Percentiles rank a stretch among this genome's conserved stretches.
These are phyloP conservation scores for Lasius platythorax DNA, from an alignment of 2,888 invertebrate species.

Conservation along the genomic window DNA sequence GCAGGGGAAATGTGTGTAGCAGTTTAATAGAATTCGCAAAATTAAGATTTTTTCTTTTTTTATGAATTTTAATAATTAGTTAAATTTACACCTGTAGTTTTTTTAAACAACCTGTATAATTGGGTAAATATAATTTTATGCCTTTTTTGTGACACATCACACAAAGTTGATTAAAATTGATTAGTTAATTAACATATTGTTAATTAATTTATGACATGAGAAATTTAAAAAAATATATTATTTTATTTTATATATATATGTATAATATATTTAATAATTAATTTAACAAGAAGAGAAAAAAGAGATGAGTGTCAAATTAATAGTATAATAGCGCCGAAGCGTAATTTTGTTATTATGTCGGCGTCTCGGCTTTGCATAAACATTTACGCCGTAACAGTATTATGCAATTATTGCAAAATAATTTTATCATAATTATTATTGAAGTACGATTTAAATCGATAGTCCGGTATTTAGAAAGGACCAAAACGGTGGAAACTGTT, in stretches of 20 bases:
- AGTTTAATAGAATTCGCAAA: constrained; percentile 22
- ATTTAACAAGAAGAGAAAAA: not conserved
- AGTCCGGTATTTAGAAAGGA: constrained; percentile 50
- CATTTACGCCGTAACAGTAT: constrained; percentile 35
- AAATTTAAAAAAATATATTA: not conserved
- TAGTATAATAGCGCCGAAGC: not conserved
- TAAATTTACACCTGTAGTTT: not conserved
- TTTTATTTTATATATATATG: not conserved
- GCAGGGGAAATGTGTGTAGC: not conserved
- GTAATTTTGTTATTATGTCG: constrained; percentile 32
- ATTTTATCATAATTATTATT: constrained; percentile 28
- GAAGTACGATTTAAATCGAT: constrained; percentile 33
- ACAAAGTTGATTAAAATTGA: constrained; percentile 5
- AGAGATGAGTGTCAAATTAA: constrained; percentile 23
- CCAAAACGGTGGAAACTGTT: constrained; percentile 54
- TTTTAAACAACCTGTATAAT: not conserved
- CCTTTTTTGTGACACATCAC: not conserved
- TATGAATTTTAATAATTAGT: constrained; percentile 4
- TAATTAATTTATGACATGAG: not conserved
- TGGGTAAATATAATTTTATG: constrained; percentile 19
- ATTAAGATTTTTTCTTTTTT: constrained; percentile 14
- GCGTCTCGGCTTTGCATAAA: constrained; percentile 29
- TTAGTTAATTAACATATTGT: constrained; percentile 10
- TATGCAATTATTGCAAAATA: constrained; percentile 39
- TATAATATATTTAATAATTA: constrained; percentile 17